Conservation (phyloP, 2,113 vertebrate genomes). For the Oophaga pumilio region DNA sequence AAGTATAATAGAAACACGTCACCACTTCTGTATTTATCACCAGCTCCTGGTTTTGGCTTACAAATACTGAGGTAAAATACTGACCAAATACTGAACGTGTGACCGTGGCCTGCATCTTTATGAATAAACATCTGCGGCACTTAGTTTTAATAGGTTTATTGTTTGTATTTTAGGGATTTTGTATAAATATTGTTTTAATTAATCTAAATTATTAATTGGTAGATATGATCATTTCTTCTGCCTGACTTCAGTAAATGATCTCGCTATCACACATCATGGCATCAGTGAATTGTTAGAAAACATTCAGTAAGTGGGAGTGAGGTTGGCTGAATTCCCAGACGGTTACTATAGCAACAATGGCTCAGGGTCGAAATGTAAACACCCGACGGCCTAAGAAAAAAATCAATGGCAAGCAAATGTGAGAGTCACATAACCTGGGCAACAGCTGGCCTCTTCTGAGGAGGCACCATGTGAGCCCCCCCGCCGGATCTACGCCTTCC, state of each 20-base stretch:
- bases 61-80: no score
- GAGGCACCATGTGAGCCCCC: neutral
- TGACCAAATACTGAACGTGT: no score
- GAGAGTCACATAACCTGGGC: slow-evolving; percentile 13
- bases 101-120: no score
- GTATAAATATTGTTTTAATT: neutral
- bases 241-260: neutral
- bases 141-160: neutral
- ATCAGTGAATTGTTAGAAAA: slow-evolving; percentile 7
- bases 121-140: no score
- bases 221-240: neutral
- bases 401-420: neutral
- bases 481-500: no score
- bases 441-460: neutral
- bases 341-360: neutral
- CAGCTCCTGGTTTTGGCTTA: no score
- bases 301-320: neutral
- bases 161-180: neutral
- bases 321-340: neutral
- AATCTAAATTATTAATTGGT: neutral
- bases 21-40: no score
- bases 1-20: no score
- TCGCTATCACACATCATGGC: neutral
- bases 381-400: neutral
- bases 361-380: slow-evolving; percentile 7